Evolutionary conservation across 2,113 vertebrate genomes (phyloP).

Genomic region (Halichoeres trimaculatus): DNA sequence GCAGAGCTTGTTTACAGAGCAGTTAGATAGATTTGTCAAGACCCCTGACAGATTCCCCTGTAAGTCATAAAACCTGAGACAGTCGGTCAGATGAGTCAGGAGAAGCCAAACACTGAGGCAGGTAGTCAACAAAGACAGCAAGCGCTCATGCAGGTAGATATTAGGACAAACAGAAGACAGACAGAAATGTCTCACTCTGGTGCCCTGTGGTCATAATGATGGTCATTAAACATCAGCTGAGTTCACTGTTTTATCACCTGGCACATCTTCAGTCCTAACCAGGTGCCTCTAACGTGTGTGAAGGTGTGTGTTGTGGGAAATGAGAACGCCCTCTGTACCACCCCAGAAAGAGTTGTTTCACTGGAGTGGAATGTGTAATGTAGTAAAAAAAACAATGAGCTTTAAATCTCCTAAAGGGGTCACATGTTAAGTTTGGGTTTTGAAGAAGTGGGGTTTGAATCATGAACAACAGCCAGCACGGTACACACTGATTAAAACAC

Average conservation of each 20-base stretch:
- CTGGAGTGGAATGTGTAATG: not conserved
- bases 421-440: too few species aligned
- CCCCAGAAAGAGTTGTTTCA: not conserved
- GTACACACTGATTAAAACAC: too few species aligned
- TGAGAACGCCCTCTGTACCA: too few species aligned
- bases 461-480: too few species aligned
- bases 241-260: slow-evolving; percentile 3
- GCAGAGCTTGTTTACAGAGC: not conserved
- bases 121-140: not conserved
- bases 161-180: not conserved
- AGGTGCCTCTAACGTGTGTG: not conserved
- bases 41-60: not conserved
- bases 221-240: not conserved
- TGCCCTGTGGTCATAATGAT: not conserved
- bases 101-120: not conserved
- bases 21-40: slow-evolving; percentile 2
- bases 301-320: slow-evolving; percentile 1
- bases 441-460: too few species aligned
- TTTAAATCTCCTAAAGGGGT: too few species aligned
- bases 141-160: not conserved
- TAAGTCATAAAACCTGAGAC: not conserved
- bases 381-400: not conserved
- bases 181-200: slow-evolving; percentile 1
- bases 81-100: slow-evolving; percentile 17
- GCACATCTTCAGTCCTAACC: not conserved